Evolutionary conservation across 2,113 vertebrate genomes (phyloP), one percentile per base, ranked within the genome.

Genomic region (Cyphotilapia sp.): DNA sequence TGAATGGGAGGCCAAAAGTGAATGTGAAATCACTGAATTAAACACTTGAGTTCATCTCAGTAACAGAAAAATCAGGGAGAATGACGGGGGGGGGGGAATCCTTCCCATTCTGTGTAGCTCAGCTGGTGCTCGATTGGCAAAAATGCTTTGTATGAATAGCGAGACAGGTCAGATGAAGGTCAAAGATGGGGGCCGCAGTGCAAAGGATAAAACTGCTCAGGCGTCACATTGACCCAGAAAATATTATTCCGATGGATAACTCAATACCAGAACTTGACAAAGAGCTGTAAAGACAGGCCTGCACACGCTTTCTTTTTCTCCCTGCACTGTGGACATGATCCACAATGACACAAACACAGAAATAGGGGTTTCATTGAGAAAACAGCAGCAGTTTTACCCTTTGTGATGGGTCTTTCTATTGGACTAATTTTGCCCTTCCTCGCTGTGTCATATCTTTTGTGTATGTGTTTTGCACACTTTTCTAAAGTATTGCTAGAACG

Each of bases 161-260:
- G 5, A 80, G 47, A 61, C 38, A 11, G 35, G 56, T 81, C 54
- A 81, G 4, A 17, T 81, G 35, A 56, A 12, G 56, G 13, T 80
- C 40, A 84, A 76, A 80, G 74, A 87, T 24, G 6, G 11, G 27
- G 47, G 53, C 22, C 4, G 8, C 10, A 51, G 24, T 42, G 42
- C 11, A 19, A 80, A 40, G 47, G 42, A 90, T 51, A 31, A 83
- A 92, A 85, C 51, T 22, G 35, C 84, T 85, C 53, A 54, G 61
- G 66, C 12, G 0, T 74, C 81, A 17, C 49, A 66, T 80, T 11
- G 19, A 66, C 51, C 29, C 7, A 5, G 3, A 85, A 33, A 63
- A 85, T 76, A 61, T 85, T 51, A 84, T 80, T 82, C 71, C 78
- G 80, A 84, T 83, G 9, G 56, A 91, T 83, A 85, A 85, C 53